Percentiles rank a stretch among this genome's conserved stretches.
phyloP scores from a whole-genome alignment of 2,888 invertebrate genomes.

The Cataglyphis rosenhaueri region DNA sequence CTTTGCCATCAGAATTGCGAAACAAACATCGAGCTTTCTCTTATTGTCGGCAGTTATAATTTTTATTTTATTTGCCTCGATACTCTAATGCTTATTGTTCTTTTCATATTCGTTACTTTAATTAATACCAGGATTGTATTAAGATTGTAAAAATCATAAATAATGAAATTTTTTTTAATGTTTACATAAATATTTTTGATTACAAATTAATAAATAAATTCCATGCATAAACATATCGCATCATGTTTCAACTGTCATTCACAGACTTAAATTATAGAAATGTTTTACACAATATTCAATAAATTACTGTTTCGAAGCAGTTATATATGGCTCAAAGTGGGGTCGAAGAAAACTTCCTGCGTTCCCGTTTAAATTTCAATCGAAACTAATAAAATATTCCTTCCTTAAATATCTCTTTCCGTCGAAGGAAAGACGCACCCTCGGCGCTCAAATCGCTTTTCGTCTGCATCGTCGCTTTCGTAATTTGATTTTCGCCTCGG shows the following conservation, averaged over 20 bases:
- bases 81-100: background rate
- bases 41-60: conserved; percentile 16
- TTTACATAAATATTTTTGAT: background rate
- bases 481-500: conserved; percentile 71
- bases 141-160: conserved; percentile 11
- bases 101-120: background rate
- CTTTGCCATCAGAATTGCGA: conserved; percentile 26
- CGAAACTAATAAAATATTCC: conserved; percentile 60
- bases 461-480: conserved; percentile 59
- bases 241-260: background rate
- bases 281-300: background rate
- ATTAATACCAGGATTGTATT: background rate
- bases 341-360: conserved; percentile 24
- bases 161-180: background rate
- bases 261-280: conserved; percentile 18
- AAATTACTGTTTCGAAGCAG: conserved; percentile 13
- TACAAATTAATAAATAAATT: background rate
- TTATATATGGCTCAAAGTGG: conserved; percentile 5
- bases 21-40: conserved; percentile 6
- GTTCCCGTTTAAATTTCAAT: conserved; percentile 61
- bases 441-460: conserved; percentile 59
- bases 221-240: background rate
- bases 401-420: conserved; percentile 57
- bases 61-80: conserved; percentile 1
- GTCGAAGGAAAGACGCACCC: conserved; percentile 54